These are phyloP conservation scores for Mohoua ochrocephala DNA, from an alignment of 2,113 vertebrate genomes.

Conservation along the genomic window DNA sequence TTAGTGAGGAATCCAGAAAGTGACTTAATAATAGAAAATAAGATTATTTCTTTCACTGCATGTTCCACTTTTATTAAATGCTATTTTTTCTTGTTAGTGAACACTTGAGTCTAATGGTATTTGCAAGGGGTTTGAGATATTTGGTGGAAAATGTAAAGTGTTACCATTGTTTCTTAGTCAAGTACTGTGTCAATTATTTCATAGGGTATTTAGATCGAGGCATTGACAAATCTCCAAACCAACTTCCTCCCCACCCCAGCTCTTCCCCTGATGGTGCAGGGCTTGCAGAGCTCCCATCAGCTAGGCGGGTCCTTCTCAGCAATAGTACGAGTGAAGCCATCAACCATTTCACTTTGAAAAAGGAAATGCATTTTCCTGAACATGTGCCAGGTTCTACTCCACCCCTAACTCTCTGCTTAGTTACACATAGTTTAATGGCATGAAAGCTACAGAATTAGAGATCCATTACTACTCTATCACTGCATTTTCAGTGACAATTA, in stretches of 20 bases:
- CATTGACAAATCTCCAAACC: background rate
- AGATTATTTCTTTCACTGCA: background rate
- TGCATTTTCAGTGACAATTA: background rate
- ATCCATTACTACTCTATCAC: background rate
- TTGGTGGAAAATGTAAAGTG: background rate
- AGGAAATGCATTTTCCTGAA: conserved; percentile 53
- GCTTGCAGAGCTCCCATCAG: background rate
- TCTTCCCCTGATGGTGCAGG: background rate
- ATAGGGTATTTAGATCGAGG: background rate
- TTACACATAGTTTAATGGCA: background rate
- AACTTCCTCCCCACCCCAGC: background rate
- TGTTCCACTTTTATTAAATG: background rate
- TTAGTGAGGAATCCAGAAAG: background rate
- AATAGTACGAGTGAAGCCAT: background rate
- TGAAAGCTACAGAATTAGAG: background rate
- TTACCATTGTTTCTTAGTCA: background rate
- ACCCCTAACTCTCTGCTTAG: background rate
- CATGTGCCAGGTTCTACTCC: conserved; percentile 11
- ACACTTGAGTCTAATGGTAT: background rate
- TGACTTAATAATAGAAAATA: background rate
- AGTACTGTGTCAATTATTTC: background rate
- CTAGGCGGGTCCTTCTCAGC: background rate
- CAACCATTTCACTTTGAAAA: conserved; percentile 35
- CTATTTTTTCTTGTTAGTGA: background rate
- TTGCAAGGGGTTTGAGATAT: background rate